Base-by-base conservation (phyloP, 2,888 invertebrate genomes). In the Panopea generosa region DNA sequence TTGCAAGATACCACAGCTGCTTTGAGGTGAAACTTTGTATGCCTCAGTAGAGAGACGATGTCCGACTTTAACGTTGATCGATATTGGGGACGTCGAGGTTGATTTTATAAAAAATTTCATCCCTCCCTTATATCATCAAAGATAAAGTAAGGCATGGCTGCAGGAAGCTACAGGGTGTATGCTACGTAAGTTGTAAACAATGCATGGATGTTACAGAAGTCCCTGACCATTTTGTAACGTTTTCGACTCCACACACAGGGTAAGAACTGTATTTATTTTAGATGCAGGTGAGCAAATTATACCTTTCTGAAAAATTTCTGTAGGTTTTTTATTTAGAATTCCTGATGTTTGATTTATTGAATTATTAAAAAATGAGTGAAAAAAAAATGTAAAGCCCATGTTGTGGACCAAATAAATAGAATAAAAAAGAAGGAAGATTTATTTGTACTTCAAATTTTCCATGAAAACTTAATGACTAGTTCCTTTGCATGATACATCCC, bases 201-300 rank as follows among this genome's bases (percentile, higher is more conserved):
- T 33, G 33, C 33, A 33, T 33, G 33, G 33, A 33, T 33, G 33
- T 33, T 33, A 33, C 33, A 33, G 11, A 33, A 4, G 11, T 7
- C 4, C 33, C 33, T 11, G 4, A 11, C 4, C 33, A 33, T 7
- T 33, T 33, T 33, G 33, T 33, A 33, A 33, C 6, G 3, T 52
- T 24, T 52, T 52, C 14, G 11, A 14, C 9, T 52, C 22, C 52
- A 20, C 20, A 43, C 40, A 53, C 63, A 63, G 53, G 63, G 63
- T 63, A 55, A 33, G 43, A 43, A 55, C 55, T 63, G 63, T 63
- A 63, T 24, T 55, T 52, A 20, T 29, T 38, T 33, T 62, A 40
- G 18, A 62, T 52, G 67, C 76, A 76, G 76, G 76, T 76, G 76
- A 76, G 76, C 76, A 71, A 55, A 56, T 61, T 55, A 27, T 61